These are phyloP conservation scores for Creontiades dilutus DNA, from an alignment of 2,888 invertebrate species.

Conservation along the genomic window DNA sequence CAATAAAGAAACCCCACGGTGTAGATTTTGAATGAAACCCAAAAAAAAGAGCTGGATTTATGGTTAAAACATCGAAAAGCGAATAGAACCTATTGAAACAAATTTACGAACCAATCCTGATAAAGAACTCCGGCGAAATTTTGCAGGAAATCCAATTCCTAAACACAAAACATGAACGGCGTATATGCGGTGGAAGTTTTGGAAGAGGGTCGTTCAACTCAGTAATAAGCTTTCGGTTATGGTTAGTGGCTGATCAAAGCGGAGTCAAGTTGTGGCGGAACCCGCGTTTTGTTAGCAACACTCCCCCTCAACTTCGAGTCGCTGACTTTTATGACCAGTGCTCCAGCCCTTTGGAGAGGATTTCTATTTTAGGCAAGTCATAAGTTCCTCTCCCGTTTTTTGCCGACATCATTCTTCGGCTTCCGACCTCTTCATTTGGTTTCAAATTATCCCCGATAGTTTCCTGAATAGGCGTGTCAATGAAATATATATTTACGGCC, in stretches of 20 bases:
- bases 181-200: neutral
- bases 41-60: no score
- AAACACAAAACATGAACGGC: no score
- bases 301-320: neutral
- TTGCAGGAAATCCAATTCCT: no score
- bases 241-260: neutral
- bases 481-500: no score
- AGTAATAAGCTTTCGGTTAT: no score
- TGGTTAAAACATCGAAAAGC: no score
- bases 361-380: conserved; percentile 17
- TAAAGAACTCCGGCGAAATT: no score
- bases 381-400: neutral
- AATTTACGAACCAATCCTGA: no score
- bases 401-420: neutral
- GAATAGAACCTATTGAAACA: no score
- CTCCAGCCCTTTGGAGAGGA: conserved; percentile 12
- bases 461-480: no score
- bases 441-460: neutral
- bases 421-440: neutral
- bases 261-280: neutral
- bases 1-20: no score
- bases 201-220: neutral
- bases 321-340: conserved; percentile 19
- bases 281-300: conserved; percentile 23
- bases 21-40: no score